phyloP scores from a whole-genome alignment of 1,140 invertebrate species.

The Helicoverpa armigera region DNA sequence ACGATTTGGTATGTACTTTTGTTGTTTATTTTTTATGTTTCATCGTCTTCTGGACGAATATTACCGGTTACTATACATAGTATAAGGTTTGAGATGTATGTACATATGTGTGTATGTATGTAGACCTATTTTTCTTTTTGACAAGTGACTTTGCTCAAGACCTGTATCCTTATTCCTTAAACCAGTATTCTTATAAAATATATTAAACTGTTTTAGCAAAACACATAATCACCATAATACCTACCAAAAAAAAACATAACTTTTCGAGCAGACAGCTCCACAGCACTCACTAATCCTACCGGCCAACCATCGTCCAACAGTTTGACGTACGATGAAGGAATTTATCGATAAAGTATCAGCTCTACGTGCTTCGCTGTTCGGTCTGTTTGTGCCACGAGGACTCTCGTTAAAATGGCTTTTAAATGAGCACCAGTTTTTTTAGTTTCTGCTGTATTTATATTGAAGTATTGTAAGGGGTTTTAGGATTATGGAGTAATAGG shows the following conservation, averaged over 20 bases:
- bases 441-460: slow-evolving; percentile 15
- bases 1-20: too few species aligned
- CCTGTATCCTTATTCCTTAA: too few species aligned
- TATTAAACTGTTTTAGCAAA: too few species aligned
- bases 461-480: not conserved
- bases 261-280: not conserved
- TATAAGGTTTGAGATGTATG: too few species aligned
- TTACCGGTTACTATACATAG: too few species aligned
- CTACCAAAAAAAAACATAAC: not conserved
- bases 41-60: too few species aligned
- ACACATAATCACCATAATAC: too few species aligned
- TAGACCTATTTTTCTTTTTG: too few species aligned
- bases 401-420: slow-evolving; percentile 46
- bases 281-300: slow-evolving; percentile 46
- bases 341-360: slow-evolving; percentile 51
- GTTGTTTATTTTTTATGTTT: too few species aligned
- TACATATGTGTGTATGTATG: too few species aligned
- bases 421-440: slow-evolving; percentile 49
- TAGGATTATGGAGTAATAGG: not conserved
- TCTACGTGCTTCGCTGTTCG: slow-evolving; percentile 48
- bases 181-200: too few species aligned
- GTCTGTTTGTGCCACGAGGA: slow-evolving; percentile 33
- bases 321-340: slow-evolving; percentile 67
- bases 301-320: slow-evolving; percentile 49
- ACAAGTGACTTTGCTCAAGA: too few species aligned